Conservation (phyloP, 2,113 vertebrate genomes). For the Arizona elegans region DNA sequence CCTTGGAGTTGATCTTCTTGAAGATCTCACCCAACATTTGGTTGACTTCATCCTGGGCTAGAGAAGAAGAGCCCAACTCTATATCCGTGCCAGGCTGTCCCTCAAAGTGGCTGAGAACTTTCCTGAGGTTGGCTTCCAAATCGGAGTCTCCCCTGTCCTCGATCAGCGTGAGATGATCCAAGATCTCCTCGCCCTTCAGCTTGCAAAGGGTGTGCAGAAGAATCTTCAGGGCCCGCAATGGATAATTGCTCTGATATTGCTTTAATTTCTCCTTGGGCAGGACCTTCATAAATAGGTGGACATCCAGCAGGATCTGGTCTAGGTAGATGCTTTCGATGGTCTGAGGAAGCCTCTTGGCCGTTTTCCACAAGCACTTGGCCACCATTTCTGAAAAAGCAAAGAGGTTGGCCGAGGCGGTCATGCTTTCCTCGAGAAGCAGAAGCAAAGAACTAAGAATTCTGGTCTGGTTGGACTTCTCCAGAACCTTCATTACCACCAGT, state of each 20-base stretch:
- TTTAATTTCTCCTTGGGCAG: conserved; percentile 78
- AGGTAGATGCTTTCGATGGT: conserved; percentile 72
- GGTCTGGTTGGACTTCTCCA: conserved; percentile 78
- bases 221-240: conserved; percentile 76
- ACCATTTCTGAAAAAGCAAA: conserved; percentile 76
- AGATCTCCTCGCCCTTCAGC: conserved; percentile 75
- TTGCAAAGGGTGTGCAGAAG: conserved; percentile 78
- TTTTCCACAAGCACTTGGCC: conserved; percentile 80
- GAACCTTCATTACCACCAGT: conserved; percentile 72
- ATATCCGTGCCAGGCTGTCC: conserved; percentile 57
- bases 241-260: conserved; percentile 70
- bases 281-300: conserved; percentile 75
- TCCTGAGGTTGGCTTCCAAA: conserved; percentile 72
- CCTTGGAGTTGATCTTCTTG: conserved; percentile 78
- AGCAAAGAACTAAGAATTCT: conserved; percentile 76
- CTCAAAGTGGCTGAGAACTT: conserved; percentile 65
- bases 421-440: conserved; percentile 76
- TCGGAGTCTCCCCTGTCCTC: conserved; percentile 76
- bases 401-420: conserved; percentile 64
- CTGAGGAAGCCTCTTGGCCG: conserved; percentile 73
- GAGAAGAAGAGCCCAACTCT: conserved; percentile 52
- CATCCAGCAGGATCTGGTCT: conserved; percentile 76
- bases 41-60: conserved; percentile 65
- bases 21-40: conserved; percentile 75
- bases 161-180: conserved; percentile 76